A percentile compares a stretch with the other conserved stretches of the same genome.
Evolutionary conservation across 2,888 invertebrate species (phyloP).

Genomic region (Plagodis pulveraria): DNA sequence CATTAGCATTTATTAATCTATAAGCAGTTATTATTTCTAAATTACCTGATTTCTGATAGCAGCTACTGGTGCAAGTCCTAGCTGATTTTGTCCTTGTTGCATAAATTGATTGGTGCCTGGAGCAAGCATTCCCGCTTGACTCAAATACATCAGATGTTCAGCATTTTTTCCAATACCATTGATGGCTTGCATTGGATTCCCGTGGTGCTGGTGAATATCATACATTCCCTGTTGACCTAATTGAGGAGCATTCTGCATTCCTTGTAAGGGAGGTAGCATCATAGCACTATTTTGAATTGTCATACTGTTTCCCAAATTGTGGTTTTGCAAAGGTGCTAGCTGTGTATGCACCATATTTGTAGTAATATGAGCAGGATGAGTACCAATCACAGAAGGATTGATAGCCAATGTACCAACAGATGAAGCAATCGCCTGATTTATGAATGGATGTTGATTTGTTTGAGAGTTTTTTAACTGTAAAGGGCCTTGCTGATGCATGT

Average conservation of each 20-base stretch:
- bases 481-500: conserved; percentile 84
- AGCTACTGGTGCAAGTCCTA: conserved; percentile 79
- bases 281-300: conserved; percentile 77
- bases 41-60: conserved; percentile 78
- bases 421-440: conserved; percentile 78
- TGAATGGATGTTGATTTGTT: conserved; percentile 81
- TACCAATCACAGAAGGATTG: conserved; percentile 78
- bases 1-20: background rate
- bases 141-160: conserved; percentile 81
- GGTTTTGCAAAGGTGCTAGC: conserved; percentile 80
- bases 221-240: conserved; percentile 80
- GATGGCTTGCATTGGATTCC: conserved; percentile 79
- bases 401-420: conserved; percentile 78
- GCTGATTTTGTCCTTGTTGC: conserved; percentile 87
- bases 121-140: conserved; percentile 83
- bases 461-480: conserved; percentile 79
- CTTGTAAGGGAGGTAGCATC: conserved; percentile 79
- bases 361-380: conserved; percentile 75
- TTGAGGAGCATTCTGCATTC: conserved; percentile 81
- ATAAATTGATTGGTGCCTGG: conserved; percentile 86
- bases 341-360: conserved; percentile 84
- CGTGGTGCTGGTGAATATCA: conserved; percentile 79
- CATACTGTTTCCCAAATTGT: conserved; percentile 72
- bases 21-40: conserved; percentile 8
- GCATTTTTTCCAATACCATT: conserved; percentile 81